A percentile compares a stretch with the other conserved stretches of the same genome.
phyloP scores from a whole-genome alignment of 2,797 vertebrate species.

The Acrossocheilus fasciatus region DNA sequence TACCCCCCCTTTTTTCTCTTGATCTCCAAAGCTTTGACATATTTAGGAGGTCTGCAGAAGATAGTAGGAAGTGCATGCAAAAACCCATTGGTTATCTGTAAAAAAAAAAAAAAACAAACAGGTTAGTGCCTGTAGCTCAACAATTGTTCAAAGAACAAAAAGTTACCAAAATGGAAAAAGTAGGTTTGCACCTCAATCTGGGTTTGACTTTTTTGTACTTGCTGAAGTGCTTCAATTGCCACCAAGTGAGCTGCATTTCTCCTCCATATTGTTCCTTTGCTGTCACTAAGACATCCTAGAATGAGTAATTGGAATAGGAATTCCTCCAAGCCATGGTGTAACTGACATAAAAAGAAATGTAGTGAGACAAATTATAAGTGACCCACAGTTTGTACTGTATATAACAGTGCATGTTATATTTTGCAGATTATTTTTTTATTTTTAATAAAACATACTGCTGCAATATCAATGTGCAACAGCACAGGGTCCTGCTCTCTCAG shows the following conservation, averaged over 20 bases:
- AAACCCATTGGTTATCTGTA: slow-evolving; percentile 70
- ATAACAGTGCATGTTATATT: not conserved
- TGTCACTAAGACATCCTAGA: slow-evolving; percentile 77
- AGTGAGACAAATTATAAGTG: not conserved
- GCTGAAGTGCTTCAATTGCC: slow-evolving; percentile 74
- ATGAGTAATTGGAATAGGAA: slow-evolving; percentile 78
- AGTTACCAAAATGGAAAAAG: slow-evolving; percentile 1
- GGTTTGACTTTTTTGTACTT: slow-evolving; percentile 57
- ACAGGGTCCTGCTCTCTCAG: slow-evolving; percentile 72
- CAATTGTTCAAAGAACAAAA: not conserved
- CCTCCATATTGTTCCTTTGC: slow-evolving; percentile 79
- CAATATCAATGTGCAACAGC: slow-evolving; percentile 78
- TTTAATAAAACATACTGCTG: slow-evolving; percentile 70
- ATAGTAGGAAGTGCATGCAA: slow-evolving; percentile 79
- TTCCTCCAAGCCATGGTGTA: slow-evolving; percentile 77
- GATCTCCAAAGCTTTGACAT: slow-evolving; percentile 66
- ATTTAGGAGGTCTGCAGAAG: slow-evolving; percentile 73
- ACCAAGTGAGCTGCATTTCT: slow-evolving; percentile 76
- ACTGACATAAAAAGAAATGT: slow-evolving; percentile 64
- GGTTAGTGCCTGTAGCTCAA: not conserved
- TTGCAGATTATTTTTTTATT: too few relatives aligned
- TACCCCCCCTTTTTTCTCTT: not conserved
- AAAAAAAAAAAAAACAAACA: not conserved
- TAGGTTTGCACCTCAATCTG: slow-evolving; percentile 68
- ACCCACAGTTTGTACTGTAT: not conserved